phyloP scores from a whole-genome alignment of 2,797 vertebrate genomes.

The Propithecus perrieri region DNA sequence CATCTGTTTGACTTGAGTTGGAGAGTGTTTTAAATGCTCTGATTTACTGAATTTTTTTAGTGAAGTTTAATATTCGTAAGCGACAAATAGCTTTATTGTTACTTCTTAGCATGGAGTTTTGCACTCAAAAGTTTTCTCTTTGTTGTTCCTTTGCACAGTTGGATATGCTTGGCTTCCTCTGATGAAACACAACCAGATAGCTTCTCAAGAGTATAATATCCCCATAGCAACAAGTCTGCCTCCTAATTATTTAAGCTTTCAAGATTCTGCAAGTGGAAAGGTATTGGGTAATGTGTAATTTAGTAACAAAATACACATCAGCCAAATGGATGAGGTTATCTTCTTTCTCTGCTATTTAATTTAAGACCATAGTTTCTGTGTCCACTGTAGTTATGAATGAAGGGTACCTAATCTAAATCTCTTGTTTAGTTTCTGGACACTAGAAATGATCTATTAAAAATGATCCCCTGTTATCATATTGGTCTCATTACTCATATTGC shows the following conservation, averaged over 20 bases:
- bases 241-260: slow-evolving; percentile 92
- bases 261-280: slow-evolving; percentile 92
- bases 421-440: neutral
- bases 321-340: neutral
- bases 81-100: slow-evolving; percentile 37
- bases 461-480: neutral
- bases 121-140: neutral
- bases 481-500: neutral
- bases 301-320: neutral
- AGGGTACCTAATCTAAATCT: neutral
- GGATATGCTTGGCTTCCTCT: slow-evolving; percentile 97
- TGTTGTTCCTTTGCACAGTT: slow-evolving; percentile 86
- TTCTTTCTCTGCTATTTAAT: slow-evolving; percentile 4
- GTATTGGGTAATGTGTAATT: slow-evolving; percentile 81
- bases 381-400: neutral
- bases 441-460: neutral
- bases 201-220: slow-evolving; percentile 94
- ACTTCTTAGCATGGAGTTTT: slow-evolving; percentile 15
- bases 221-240: slow-evolving; percentile 93
- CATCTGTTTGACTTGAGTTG: slow-evolving; percentile 1
- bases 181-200: slow-evolving; percentile 92
- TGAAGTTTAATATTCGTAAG: slow-evolving; percentile 33
- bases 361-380: neutral
- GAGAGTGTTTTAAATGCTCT: neutral
- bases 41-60: neutral